Conservation (phyloP, 2,113 vertebrate species). For the Papio anubis region DNA sequence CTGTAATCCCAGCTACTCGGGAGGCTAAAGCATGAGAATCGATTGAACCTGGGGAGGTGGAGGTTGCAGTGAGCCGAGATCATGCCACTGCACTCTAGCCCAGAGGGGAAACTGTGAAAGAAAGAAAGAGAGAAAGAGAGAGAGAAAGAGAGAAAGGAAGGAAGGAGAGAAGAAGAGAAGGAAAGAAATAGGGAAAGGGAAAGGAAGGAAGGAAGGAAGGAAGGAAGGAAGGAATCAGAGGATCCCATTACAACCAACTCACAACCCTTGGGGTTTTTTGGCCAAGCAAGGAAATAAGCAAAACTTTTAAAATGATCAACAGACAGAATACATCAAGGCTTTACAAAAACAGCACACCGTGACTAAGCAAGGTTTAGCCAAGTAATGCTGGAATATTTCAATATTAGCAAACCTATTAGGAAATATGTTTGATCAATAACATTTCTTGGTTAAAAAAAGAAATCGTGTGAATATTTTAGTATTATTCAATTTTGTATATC, state of each 20-base stretch:
- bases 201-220: rapidly evolving
- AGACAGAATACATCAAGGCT: neutral
- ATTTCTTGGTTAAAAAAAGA: neutral
- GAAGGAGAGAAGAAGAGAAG: too few relatives aligned
- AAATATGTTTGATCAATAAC: neutral
- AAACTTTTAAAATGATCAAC: neutral
- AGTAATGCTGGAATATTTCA: neutral
- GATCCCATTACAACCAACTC: neutral
- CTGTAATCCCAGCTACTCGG: neutral
- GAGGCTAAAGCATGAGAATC: neutral
- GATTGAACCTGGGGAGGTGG: neutral
- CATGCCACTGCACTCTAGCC: neutral
- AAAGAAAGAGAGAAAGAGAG: neutral
- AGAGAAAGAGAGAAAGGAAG: too few relatives aligned
- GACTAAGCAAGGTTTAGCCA: neutral
- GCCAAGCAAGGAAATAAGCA: neutral
- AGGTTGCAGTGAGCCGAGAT: too few relatives aligned
- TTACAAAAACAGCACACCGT: neutral
- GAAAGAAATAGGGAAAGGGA: too few relatives aligned
- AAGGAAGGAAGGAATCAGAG: rapidly evolving
- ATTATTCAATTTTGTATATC: neutral
- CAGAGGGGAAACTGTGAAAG: neutral
- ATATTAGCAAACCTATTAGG: neutral
- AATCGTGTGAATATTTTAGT: neutral
- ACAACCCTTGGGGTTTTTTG: neutral